phyloP scores from a whole-genome alignment of 2,113 vertebrate genomes.

The Felis catus region F.catus_Fca126_mat1.0 CM031413.1:39183001-39183500 shows the following conservation, averaged over 20 bases:
- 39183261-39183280: rapidly evolving
- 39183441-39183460: background rate
- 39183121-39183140: too few relatives aligned
- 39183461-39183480: background rate
- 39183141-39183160: too few relatives aligned
- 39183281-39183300: background rate
- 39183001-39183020: too few relatives aligned
- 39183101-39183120: too few relatives aligned
- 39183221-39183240: background rate
- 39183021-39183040: too few relatives aligned
- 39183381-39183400: background rate
- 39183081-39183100: too few relatives aligned
- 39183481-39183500: background rate
- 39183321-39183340: background rate
- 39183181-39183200: background rate
- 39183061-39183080: too few relatives aligned
- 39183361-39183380: background rate
- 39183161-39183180: background rate
- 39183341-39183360: background rate
- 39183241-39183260: background rate
- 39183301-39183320: background rate
- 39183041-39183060: too few relatives aligned
- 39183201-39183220: background rate
- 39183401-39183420: background rate
- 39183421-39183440: background rate